Conservation (phyloP, 2,113 vertebrate species). For the Crocuta crocuta region DNA sequence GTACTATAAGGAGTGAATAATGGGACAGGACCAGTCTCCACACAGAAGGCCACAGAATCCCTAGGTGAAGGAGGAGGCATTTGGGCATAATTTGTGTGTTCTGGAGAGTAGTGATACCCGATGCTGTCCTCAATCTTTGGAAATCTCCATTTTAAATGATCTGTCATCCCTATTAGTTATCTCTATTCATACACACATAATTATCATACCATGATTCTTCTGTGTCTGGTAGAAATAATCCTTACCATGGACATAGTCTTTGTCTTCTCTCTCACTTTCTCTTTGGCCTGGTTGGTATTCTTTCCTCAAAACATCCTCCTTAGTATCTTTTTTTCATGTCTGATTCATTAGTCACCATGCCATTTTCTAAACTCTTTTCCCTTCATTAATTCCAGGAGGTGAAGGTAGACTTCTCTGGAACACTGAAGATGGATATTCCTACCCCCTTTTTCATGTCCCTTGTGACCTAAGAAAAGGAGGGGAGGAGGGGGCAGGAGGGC, state of each 20-base stretch:
- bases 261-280: neutral
- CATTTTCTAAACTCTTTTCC: neutral
- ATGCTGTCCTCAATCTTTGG: neutral
- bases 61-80: neutral
- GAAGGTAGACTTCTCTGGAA: neutral
- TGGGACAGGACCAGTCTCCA: neutral
- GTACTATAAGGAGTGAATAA: neutral
- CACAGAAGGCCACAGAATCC: neutral
- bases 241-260: neutral
- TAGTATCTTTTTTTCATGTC: neutral
- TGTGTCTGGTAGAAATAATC: neutral
- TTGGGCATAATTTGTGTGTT: neutral
- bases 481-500: neutral
- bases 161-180: neutral
- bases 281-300: neutral
- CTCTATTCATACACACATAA: neutral
- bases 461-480: neutral
- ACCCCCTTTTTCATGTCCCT: neutral
- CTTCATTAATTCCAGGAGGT: neutral
- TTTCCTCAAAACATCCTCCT: neutral
- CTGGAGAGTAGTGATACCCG: neutral
- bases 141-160: constrained; percentile 27
- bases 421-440: neutral
- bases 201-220: neutral
- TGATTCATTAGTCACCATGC: neutral